phyloP scores from a whole-genome alignment of 2,113 vertebrate species.

The Himantopus leucocephalus region DNA sequence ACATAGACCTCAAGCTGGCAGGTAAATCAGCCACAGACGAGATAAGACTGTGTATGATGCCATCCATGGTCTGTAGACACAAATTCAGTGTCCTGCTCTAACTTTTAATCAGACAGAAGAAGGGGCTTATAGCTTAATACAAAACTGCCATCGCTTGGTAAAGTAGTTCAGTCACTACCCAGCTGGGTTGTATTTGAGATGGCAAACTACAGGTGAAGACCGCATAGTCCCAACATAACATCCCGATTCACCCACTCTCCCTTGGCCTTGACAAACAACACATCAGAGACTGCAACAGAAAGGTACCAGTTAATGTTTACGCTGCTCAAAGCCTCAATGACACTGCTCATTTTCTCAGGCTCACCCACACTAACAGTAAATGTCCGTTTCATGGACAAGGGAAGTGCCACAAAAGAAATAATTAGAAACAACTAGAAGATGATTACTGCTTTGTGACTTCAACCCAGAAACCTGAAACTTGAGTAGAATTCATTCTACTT shows the following conservation, averaged over 20 bases:
- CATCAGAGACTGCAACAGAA: background rate
- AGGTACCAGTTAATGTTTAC: conserved; percentile 6
- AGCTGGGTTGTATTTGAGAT: background rate
- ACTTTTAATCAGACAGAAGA: background rate
- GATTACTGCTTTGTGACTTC: conserved; percentile 56
- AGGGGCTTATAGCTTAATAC: background rate
- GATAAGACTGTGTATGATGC: background rate
- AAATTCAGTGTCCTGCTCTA: background rate
- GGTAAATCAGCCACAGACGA: background rate
- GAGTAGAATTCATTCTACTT: conserved; percentile 58
- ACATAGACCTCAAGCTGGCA: background rate
- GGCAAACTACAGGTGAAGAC: background rate
- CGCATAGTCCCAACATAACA: accelerated
- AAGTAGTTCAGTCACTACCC: background rate
- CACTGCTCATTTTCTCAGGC: conserved; percentile 37
- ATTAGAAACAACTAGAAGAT: conserved; percentile 60
- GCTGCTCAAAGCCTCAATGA: conserved; percentile 21
- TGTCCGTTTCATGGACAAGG: conserved; percentile 53
- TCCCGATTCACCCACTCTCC: background rate
- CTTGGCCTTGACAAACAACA: background rate
- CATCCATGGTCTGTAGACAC: background rate
- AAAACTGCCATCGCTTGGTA: background rate
- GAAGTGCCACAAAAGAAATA: conserved; percentile 63
- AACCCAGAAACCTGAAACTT: conserved; percentile 58
- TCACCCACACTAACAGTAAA: background rate